phyloP scores from a whole-genome alignment of 37 sponge, comb jelly and placozoan species.

The Agelas oroides region DNA sequence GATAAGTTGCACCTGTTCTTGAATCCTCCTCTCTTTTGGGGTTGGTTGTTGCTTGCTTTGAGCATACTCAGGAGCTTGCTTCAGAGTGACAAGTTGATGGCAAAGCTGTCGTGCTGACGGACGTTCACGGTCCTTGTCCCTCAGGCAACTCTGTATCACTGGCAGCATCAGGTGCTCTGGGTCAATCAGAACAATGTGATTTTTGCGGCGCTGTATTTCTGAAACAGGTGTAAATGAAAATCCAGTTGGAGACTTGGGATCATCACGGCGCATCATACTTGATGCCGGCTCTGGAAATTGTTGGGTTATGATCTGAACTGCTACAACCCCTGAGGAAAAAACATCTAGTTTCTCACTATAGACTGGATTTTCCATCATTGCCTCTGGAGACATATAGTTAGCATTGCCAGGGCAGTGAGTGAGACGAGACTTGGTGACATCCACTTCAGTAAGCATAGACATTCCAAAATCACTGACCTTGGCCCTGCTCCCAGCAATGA shows the following conservation, averaged over 20 bases:
- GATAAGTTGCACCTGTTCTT: not conserved
- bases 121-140: constrained; percentile 13
- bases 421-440: not conserved
- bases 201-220: constrained; percentile 7
- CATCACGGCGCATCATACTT: not conserved
- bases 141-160: not conserved
- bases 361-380: not conserved
- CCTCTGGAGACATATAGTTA: constrained; percentile 44
- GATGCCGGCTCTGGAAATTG: constrained; percentile 1
- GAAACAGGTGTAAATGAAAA: not conserved
- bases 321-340: constrained; percentile 35
- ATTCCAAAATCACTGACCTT: constrained; percentile 46
- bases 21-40: no score
- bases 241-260: not conserved
- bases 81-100: not conserved
- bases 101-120: constrained; percentile 5
- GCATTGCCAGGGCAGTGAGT: constrained; percentile 37
- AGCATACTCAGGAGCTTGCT: not conserved
- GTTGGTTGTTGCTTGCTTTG: not conserved
- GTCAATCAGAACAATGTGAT: not conserved
- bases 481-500: not conserved
- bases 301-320: constrained; percentile 26
- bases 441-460: not conserved
- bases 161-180: not conserved
- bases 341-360: constrained; percentile 37